phyloP scores from a whole-genome alignment of 2,888 invertebrate species.

The Pasiphila rectangulata region DNA sequence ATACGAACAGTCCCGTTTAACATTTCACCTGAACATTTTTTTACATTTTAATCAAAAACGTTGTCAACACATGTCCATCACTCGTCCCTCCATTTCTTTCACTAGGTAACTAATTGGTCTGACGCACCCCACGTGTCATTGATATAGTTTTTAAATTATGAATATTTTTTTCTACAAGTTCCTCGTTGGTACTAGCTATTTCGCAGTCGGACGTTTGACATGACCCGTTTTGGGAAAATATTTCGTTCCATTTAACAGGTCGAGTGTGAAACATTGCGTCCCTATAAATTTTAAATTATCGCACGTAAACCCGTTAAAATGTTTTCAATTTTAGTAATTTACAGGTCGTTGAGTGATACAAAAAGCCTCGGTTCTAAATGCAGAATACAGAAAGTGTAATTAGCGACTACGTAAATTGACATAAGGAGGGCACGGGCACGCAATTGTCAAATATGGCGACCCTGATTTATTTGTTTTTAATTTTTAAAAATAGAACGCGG shows the following conservation, averaged over 20 bases:
- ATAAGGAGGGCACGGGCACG: constrained; percentile 20
- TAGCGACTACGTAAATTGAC: constrained; percentile 15
- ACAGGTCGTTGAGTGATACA: too few relatives aligned
- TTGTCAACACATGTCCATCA: constrained; percentile 67
- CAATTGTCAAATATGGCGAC: constrained; percentile 55
- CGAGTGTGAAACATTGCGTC: too few relatives aligned
- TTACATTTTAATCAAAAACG: constrained; percentile 55
- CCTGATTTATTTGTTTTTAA: constrained; percentile 77
- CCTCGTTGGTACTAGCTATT: constrained; percentile 23
- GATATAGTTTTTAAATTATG: constrained; percentile 52
- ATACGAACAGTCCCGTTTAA: constrained; percentile 18
- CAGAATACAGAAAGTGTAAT: constrained; percentile 3
- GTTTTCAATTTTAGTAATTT: too few relatives aligned
- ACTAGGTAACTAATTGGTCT: constrained; percentile 77
- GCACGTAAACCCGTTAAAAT: too few relatives aligned
- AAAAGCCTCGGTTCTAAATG: too few relatives aligned
- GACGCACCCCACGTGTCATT: constrained; percentile 59
- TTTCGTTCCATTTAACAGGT: too few relatives aligned
- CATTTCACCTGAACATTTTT: constrained; percentile 39
- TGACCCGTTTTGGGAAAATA: constrained; percentile 15
- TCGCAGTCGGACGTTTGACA: constrained; percentile 16
- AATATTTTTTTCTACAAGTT: constrained; percentile 42
- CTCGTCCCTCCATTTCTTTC: constrained; percentile 65
- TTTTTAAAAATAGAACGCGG: constrained; percentile 77
- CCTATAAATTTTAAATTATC: too few relatives aligned